A percentile compares a stretch with the other conserved stretches of the same genome.
Conservation (phyloP, 2,797 vertebrate species). For the Acestrorhynchus altus region DNA sequence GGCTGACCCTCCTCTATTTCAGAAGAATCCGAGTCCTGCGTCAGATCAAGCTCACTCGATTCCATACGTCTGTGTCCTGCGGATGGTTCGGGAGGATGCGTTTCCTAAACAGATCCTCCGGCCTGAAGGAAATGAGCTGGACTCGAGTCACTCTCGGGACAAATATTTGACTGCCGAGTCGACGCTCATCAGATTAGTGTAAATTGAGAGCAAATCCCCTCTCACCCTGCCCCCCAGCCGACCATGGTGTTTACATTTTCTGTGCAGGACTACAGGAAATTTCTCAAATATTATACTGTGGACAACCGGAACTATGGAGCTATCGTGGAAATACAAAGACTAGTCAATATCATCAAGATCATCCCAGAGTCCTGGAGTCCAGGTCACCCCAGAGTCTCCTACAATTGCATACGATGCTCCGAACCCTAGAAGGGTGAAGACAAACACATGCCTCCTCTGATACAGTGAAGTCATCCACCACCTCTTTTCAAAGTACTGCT, state of each 20-base stretch:
- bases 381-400: too few species aligned
- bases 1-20: not conserved
- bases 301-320: too few species aligned
- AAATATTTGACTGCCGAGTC: slow-evolving; percentile 45
- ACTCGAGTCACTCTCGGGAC: slow-evolving; percentile 46
- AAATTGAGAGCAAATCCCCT: slow-evolving; percentile 18
- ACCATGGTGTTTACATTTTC: not conserved
- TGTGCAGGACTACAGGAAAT: not conserved
- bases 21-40: not conserved
- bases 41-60: not conserved
- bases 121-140: slow-evolving; percentile 61
- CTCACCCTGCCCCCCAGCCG: not conserved
- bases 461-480: too few species aligned
- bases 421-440: too few species aligned
- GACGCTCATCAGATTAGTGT: slow-evolving; percentile 33
- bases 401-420: too few species aligned
- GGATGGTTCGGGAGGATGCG: slow-evolving; percentile 49
- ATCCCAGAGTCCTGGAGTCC: too few species aligned
- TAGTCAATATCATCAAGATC: too few species aligned
- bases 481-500: too few species aligned
- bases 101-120: slow-evolving; percentile 54
- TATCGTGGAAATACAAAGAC: too few species aligned
- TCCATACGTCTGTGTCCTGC: slow-evolving; percentile 8
- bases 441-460: too few species aligned
- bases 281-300: too few species aligned